A percentile compares a stretch with the other conserved stretches of the same genome.
Evolutionary conservation across 1,140 invertebrate genomes (phyloP).

Genomic region (Yoshiicerus persimilis): DNA sequence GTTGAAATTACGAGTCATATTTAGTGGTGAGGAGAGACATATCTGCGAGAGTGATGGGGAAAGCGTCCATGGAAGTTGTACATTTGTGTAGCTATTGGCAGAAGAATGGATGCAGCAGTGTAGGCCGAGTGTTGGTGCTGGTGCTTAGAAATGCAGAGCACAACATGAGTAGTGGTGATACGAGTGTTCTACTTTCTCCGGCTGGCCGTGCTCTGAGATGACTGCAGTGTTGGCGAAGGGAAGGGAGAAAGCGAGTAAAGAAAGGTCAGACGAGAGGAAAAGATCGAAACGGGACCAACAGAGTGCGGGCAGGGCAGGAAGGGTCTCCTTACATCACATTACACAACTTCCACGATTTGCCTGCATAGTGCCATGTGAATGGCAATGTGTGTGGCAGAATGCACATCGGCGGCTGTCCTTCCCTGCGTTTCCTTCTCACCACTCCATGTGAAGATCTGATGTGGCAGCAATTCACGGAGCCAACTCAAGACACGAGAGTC

Average conservation of each 20-base stretch:
- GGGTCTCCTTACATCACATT: constrained; percentile 3
- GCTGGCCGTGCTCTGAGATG: background rate
- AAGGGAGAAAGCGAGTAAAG: too few relatives aligned
- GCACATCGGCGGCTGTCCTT: background rate
- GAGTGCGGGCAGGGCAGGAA: constrained; percentile 7
- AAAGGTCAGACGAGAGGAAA: background rate
- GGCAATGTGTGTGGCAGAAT: background rate
- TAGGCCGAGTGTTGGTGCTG: background rate
- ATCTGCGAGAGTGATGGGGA: background rate
- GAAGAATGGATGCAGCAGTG: background rate
- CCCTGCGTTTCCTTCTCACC: background rate
- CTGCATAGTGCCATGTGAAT: background rate
- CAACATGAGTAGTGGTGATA: background rate
- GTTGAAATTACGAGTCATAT: background rate
- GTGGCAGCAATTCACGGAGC: background rate
- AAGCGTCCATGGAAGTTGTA: too few relatives aligned
- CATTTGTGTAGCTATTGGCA: too few relatives aligned
- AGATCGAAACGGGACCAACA: constrained; percentile 5
- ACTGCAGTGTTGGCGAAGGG: background rate
- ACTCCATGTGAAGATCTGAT: background rate
- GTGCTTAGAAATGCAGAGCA: background rate
- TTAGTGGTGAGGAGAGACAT: background rate
- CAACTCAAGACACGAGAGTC: background rate
- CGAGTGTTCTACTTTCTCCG: background rate
- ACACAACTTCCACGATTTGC: background rate